These are phyloP conservation scores for Suillia variegata DNA, from an alignment of 2,888 invertebrate genomes.

Conservation along the genomic window DNA sequence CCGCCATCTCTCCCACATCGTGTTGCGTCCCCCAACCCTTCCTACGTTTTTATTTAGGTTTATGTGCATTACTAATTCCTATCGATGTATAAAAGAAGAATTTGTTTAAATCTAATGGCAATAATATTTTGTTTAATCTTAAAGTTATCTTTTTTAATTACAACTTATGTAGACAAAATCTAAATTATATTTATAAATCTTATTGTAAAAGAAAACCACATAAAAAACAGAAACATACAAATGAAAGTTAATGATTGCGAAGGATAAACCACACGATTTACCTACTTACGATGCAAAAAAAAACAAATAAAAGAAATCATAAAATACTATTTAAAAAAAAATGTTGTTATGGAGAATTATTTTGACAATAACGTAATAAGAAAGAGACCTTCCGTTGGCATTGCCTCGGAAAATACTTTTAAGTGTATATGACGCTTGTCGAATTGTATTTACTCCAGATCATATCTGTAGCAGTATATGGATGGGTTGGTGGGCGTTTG, in stretches of 20 bases:
- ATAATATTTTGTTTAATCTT: too few relatives aligned
- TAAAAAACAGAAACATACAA: background rate
- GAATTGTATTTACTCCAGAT: too few relatives aligned
- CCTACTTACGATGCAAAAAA: background rate
- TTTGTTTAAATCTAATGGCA: too few relatives aligned
- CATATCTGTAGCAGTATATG: too few relatives aligned
- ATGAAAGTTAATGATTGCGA: background rate
- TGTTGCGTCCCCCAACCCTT: background rate
- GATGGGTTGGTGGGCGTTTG: too few relatives aligned
- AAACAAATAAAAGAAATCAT: background rate
- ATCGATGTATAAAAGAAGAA: too few relatives aligned
- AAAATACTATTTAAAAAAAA: background rate
- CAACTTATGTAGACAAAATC: background rate
- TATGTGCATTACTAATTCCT: too few relatives aligned
- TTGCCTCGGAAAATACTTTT: too few relatives aligned
- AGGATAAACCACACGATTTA: background rate
- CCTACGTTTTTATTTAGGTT: background rate
- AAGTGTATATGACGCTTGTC: too few relatives aligned
- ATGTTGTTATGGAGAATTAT: too few relatives aligned
- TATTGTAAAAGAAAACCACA: slow-evolving; percentile 3
- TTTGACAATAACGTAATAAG: too few relatives aligned
- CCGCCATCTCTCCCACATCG: background rate
- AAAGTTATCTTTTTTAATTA: background rate
- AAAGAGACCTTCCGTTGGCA: too few relatives aligned
- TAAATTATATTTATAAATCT: background rate